These are phyloP conservation scores for Agrochola lota DNA, from an alignment of 2,888 invertebrate species.

Conservation along the genomic window DNA sequence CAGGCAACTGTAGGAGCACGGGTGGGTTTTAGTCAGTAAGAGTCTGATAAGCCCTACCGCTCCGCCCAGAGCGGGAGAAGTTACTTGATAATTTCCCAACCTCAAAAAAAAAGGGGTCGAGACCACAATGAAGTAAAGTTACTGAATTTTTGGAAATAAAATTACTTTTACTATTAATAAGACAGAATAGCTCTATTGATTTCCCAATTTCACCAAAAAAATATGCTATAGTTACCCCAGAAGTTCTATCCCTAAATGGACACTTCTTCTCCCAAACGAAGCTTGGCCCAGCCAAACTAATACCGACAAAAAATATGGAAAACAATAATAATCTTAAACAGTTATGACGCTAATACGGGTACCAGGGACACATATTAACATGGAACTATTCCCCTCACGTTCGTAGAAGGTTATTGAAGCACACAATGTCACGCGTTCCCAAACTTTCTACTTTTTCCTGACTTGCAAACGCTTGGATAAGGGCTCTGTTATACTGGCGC, in stretches of 20 bases:
- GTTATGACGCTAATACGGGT: conserved; percentile 57
- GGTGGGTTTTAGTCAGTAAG: no score
- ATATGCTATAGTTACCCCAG: not conserved
- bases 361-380: conserved; percentile 57
- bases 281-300: conserved; percentile 14
- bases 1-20: no score
- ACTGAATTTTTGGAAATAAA: no score
- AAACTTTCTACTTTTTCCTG: conserved; percentile 61
- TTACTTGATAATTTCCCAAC: no score
- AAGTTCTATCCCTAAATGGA: not conserved
- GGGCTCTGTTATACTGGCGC: not conserved
- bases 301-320: conserved; percentile 35
- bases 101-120: no score
- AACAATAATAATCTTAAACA: conserved; percentile 50
- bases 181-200: no score
- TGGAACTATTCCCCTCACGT: conserved; percentile 69
- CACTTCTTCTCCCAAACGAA: conserved; percentile 15
- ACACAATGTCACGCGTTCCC: conserved; percentile 66
- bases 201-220: not conserved
- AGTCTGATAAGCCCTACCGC: no score
- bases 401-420: conserved; percentile 70
- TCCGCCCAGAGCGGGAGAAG: no score
- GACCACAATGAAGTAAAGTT: no score
- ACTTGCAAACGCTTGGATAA: conserved; percentile 39
- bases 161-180: not conserved